phyloP scores from a whole-genome alignment of 2,888 invertebrate species.

The Chrysolina haemoptera region DNA sequence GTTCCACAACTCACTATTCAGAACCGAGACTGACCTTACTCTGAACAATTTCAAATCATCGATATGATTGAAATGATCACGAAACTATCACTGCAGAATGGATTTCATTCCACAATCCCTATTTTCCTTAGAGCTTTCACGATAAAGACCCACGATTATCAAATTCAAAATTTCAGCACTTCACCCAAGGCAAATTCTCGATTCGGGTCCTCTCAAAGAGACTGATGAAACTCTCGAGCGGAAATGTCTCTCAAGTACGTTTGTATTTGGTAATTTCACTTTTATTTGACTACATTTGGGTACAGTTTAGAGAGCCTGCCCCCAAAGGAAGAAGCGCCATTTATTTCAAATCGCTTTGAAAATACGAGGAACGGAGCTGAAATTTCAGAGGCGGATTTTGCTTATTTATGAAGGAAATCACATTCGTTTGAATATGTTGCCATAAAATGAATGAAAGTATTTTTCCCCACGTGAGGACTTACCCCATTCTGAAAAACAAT shows the following conservation, averaged over 20 bases:
- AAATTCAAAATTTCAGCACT: conserved; percentile 34
- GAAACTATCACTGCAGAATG: background rate
- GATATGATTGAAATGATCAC: background rate
- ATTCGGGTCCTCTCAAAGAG: conserved; percentile 31
- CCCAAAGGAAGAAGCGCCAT: conserved; percentile 2
- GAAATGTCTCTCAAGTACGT: conserved; percentile 46
- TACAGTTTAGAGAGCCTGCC: conserved; percentile 19
- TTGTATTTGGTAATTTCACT: conserved; percentile 53
- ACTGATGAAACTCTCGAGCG: conserved; percentile 35
- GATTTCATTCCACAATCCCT: background rate
- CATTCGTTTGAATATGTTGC: conserved; percentile 5
- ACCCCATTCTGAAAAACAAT: too few relatives aligned
- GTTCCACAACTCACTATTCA: too few relatives aligned
- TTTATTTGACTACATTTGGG: conserved; percentile 46
- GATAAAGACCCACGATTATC: conserved; percentile 22
- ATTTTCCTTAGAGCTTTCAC: background rate
- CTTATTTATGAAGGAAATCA: conserved; percentile 7
- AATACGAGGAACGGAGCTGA: conserved; percentile 10
- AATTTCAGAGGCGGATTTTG: conserved; percentile 9
- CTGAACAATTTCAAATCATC: too few relatives aligned
- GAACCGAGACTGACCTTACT: too few relatives aligned
- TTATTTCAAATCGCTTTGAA: conserved; percentile 23
- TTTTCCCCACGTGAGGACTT: too few relatives aligned
- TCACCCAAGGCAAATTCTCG: conserved; percentile 24
- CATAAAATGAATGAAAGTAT: too few relatives aligned